Percentiles rank a stretch among this genome's conserved stretches.
These are phyloP conservation scores for Lasius platythorax DNA, from an alignment of 2,888 invertebrate species.

Conservation along the genomic window DNA sequence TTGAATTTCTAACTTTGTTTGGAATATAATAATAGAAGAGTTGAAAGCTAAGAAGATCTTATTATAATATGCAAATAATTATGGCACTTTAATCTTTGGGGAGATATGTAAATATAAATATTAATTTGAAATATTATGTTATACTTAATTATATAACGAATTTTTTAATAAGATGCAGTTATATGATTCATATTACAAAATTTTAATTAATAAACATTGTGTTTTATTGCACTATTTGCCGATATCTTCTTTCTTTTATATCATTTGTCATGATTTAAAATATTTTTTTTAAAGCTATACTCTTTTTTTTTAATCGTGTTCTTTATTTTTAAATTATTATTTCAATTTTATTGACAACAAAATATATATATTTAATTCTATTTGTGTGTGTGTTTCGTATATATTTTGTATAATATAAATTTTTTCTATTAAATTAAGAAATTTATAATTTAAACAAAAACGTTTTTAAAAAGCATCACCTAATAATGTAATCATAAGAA, in stretches of 20 bases:
- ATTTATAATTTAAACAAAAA: neutral
- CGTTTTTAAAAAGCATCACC: neutral
- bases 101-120: neutral
- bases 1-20: constrained; percentile 33
- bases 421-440: neutral
- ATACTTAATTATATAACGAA: neutral
- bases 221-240: neutral
- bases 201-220: neutral
- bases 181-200: neutral
- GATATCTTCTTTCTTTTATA: neutral
- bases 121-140: constrained; percentile 2
- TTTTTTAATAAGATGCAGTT: neutral
- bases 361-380: too few species aligned
- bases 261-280: neutral
- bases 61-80: constrained; percentile 22
- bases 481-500: neutral
- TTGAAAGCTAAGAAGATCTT: neutral
- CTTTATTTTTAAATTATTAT: neutral
- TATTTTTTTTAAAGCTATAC: neutral
- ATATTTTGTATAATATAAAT: neutral
- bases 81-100: neutral
- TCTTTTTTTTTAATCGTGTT: neutral
- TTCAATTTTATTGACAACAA: neutral
- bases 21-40: constrained; percentile 14
- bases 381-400: neutral